Percentiles rank a stretch among this genome's conserved stretches.
phyloP scores from a whole-genome alignment of 2,113 vertebrate genomes.

The Ginglymostoma cirratum region DNA sequence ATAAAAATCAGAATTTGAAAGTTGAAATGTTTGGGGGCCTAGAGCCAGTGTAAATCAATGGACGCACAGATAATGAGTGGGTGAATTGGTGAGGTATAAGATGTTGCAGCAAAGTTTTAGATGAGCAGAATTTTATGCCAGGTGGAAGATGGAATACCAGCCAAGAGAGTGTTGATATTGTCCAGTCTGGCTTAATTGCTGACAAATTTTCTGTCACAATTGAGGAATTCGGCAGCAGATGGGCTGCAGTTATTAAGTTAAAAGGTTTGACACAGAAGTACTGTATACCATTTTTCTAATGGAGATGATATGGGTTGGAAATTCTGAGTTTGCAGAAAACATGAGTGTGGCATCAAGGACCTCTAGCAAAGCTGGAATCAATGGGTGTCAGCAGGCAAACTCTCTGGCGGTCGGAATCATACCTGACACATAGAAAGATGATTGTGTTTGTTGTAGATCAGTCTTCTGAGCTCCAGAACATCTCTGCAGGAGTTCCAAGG shows the following conservation, averaged over 20 bases:
- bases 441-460: too few species aligned
- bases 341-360: too few species aligned
- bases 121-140: not conserved
- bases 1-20: not conserved
- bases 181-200: too few species aligned
- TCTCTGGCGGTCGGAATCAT: too few species aligned
- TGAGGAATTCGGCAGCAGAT: not conserved
- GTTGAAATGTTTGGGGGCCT: not conserved
- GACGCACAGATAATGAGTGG: not conserved
- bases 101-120: not conserved
- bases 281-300: too few species aligned
- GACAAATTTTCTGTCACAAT: not conserved
- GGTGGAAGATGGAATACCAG: not conserved
- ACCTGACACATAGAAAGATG: too few species aligned
- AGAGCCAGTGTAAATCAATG: not conserved
- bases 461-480: too few species aligned
- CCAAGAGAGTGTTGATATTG: not conserved
- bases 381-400: too few species aligned
- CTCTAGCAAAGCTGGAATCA: too few species aligned
- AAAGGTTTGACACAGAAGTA: not conserved
- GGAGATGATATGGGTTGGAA: too few species aligned
- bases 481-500: too few species aligned
- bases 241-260: not conserved
- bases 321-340: too few species aligned
- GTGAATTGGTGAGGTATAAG: not conserved